Evolutionary conservation across 1,140 invertebrate species (phyloP).

Genomic region (Drosophila albomicans): DNA sequence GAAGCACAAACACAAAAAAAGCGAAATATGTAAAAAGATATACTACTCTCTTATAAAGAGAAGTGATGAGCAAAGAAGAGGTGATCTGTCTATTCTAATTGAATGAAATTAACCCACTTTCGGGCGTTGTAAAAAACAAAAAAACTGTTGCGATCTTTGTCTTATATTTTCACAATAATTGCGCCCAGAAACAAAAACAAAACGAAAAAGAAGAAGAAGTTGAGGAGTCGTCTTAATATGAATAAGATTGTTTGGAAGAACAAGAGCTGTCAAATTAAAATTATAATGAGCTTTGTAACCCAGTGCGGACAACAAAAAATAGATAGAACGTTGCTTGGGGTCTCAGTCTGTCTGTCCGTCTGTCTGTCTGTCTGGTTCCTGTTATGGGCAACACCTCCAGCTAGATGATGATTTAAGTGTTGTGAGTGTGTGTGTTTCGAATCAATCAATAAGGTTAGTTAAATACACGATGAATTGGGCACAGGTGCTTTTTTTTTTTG

Average conservation of each 20-base stretch:
- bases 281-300: conserved; percentile 56
- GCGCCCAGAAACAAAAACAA: conserved; percentile 6
- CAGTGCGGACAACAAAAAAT: conserved; percentile 15
- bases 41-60: neutral
- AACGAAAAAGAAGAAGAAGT: neutral
- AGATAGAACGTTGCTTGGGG: conserved; percentile 39
- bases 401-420: conserved; percentile 2
- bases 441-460: conserved; percentile 40
- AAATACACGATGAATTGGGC: conserved; percentile 22
- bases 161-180: conserved; percentile 68
- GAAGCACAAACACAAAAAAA: neutral
- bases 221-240: conserved; percentile 47
- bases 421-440: neutral
- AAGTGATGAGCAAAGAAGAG: conserved; percentile 10
- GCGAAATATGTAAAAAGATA: conserved; percentile 15
- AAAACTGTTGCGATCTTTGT: conserved; percentile 47
- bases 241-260: conserved; percentile 58
- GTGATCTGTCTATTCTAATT: conserved; percentile 71
- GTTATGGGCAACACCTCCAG: conserved; percentile 35
- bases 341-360: conserved; percentile 8
- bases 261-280: conserved; percentile 62
- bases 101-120: conserved; percentile 80
- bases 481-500: neutral
- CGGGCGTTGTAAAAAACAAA: conserved; percentile 44
- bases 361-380: conserved; percentile 5